Evolutionary conservation across 2,888 invertebrate species (phyloP).

Genomic region (Eulithis testata): DNA sequence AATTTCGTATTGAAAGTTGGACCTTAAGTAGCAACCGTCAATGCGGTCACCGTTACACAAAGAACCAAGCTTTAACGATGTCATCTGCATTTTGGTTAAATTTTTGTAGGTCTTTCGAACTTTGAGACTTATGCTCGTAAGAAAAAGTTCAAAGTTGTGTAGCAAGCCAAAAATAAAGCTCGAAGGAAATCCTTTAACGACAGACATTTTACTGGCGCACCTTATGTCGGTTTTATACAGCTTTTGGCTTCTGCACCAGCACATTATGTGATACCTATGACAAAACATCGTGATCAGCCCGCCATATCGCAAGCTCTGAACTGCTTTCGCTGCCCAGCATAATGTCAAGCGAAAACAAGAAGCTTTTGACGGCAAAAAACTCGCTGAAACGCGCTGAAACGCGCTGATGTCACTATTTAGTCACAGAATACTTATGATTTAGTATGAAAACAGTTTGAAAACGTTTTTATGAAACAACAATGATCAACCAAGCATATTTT

Average conservation of each 20-base stretch:
- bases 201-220: constrained; percentile 17
- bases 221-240: constrained; percentile 14
- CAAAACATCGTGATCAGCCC: no score
- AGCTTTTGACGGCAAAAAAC: no score
- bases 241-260: constrained; percentile 1
- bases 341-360: no score
- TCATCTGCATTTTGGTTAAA: constrained; percentile 16
- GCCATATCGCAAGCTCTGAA: no score
- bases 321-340: no score
- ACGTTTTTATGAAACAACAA: no score
- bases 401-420: no score
- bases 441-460: no score
- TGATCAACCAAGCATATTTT: no score
- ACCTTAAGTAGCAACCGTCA: neutral
- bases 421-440: no score
- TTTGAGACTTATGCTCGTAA: neutral
- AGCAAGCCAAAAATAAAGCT: constrained; percentile 9
- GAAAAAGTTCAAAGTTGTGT: constrained; percentile 19
- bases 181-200: constrained; percentile 27
- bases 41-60: neutral
- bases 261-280: neutral
- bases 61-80: constrained; percentile 2
- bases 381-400: no score
- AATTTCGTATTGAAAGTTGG: no score
- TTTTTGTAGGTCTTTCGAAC: neutral